These are phyloP conservation scores for Channa maculata DNA, from an alignment of 2,113 vertebrate species.

Conservation along the genomic window DNA sequence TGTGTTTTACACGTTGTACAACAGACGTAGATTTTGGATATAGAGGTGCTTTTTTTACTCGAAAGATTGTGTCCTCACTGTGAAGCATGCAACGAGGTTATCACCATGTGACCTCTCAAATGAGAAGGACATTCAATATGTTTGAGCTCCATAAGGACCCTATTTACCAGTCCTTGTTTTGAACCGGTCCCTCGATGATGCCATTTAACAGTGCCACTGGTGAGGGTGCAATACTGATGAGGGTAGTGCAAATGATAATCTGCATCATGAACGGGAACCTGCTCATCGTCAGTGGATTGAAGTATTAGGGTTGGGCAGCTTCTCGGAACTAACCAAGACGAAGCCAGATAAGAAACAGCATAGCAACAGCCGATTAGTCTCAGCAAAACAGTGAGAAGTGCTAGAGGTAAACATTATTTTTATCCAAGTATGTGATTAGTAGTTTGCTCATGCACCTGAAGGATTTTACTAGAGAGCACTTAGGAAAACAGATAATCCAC, in stretches of 20 bases:
- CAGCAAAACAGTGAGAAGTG: neutral
- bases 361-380: slow-evolving; percentile 9
- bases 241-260: slow-evolving; percentile 54
- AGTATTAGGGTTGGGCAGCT: neutral
- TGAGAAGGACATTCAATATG: neutral
- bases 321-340: slow-evolving; percentile 13
- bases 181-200: slow-evolving; percentile 34
- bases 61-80: neutral
- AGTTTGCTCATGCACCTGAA: slow-evolving; percentile 3
- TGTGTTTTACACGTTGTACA: neutral
- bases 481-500: slow-evolving; percentile 27
- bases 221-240: slow-evolving; percentile 56
- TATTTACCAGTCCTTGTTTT: slow-evolving; percentile 20
- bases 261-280: slow-evolving; percentile 31
- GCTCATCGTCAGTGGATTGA: neutral
- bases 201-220: slow-evolving; percentile 39
- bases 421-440: neutral
- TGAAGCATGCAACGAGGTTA: neutral
- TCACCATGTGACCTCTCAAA: slow-evolving; percentile 7
- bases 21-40: neutral
- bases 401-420: slow-evolving; percentile 1
- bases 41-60: neutral
- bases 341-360: slow-evolving; percentile 9
- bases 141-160: neutral
- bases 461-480: slow-evolving; percentile 1